A percentile compares a stretch with the other conserved stretches of the same genome.
Conservation (phyloP, 53 echinoderm and acorn worm genomes). For the Temnopleurus reevesii region DNA sequence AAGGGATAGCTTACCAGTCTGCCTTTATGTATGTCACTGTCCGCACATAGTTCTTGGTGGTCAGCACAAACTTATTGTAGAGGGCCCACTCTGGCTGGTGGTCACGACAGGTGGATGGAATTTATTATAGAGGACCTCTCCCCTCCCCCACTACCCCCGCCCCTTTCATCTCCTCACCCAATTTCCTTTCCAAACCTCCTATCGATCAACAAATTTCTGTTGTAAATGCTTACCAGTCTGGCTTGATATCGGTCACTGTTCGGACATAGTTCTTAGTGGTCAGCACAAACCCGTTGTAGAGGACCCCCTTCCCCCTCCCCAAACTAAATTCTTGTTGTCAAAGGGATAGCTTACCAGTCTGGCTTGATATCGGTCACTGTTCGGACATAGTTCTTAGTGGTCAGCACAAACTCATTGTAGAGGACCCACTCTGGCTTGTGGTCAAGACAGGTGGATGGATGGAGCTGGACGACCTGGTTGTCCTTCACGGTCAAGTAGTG, state of each 20-base stretch:
- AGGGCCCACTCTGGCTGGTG: slow-evolving; percentile 99
- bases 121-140: no score
- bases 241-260: not conserved
- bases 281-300: not conserved
- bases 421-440: slow-evolving; percentile 99
- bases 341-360: slow-evolving; percentile 78
- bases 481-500: slow-evolving; percentile 99
- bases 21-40: slow-evolving; percentile 98
- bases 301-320: not conserved
- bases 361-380: slow-evolving; percentile 99
- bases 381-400: slow-evolving; percentile 98
- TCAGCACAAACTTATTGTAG: slow-evolving; percentile 99
- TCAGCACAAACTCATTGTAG: slow-evolving; percentile 99
- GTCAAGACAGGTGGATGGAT: slow-evolving; percentile 99
- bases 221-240: not conserved
- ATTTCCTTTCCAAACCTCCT: no score
- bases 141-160: no score
- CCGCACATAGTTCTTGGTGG: slow-evolving; percentile 98
- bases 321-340: not conserved
- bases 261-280: not conserved
- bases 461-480: slow-evolving; percentile 98
- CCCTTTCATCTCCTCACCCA: no score
- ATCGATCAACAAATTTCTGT: no score
- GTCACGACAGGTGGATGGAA: slow-evolving; percentile 98
- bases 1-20: slow-evolving; percentile 78